Base-by-base conservation (phyloP, 2,888 invertebrate genomes). In the Fragum whitleyi region DNA sequence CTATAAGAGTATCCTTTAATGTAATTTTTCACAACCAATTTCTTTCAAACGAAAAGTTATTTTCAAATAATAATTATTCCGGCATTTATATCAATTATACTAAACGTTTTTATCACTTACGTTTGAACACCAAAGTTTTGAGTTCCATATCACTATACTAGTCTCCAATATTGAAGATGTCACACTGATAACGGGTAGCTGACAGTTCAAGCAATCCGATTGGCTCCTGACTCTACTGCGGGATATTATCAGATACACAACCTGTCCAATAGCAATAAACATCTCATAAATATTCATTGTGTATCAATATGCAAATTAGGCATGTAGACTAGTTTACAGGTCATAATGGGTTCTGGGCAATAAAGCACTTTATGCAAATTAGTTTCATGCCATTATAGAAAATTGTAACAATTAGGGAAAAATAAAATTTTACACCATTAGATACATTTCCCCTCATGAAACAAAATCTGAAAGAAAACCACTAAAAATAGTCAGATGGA, bases 281-380 rank as follows among this genome's bases (percentile, higher is more conserved):
- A 36, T n/a, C 42, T 65, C 21, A 65, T 65, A 65, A 65, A 65
- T 65, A 65, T 65, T 65, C 65, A 65, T 42, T 21, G 19, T 42
- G 42, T 23, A 65, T 65, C 65, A 65, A 65, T 65, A 65, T 65
- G 65, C 23, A 65, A 65, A 65, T 65, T 39, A 65, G 42, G 42
- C 42, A 42, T 42, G 47, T 36, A 65, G 65, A 65, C 65, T 65
- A 65, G 23, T 65, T 65, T 65, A 65, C 65, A 65, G 65, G 65
- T 65, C 23, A 23, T 65, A 26, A 65, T 65, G 65, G 39, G 32
- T 42, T 16, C 42, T 28, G 16, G 61, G 32, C 32, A 65, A 65
- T 42, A 42, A 39, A 42, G 28, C 21, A 65, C 2, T 23, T 23
- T 65, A 61, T 65, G 65, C 42, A 65, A 65, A 65, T 65, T 32